Conservation (phyloP, 2,113 vertebrate genomes). For the Lepus timidus region DNA sequence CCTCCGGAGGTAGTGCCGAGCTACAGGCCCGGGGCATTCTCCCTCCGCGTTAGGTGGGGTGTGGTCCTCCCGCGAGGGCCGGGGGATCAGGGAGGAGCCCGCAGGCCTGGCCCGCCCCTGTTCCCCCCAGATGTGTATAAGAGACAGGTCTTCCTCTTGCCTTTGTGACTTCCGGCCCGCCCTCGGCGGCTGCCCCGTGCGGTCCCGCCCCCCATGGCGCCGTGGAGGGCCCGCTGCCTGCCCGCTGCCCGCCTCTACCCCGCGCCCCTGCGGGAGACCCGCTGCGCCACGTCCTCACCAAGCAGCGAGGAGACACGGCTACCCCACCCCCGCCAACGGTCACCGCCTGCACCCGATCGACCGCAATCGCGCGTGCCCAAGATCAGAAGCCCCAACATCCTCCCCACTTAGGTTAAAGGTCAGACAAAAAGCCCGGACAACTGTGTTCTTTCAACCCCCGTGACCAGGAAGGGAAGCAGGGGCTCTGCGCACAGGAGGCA, state of each 20-base stretch:
- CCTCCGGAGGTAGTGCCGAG: background rate
- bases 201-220: background rate
- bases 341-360: rapidly evolving
- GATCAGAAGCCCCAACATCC: background rate
- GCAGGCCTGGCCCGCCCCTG: background rate
- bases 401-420: constrained; percentile 63
- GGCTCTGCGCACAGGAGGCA: background rate
- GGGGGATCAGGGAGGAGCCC: rapidly evolving
- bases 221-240: rapidly evolving
- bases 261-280: background rate
- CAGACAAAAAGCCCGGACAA: background rate
- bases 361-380: rapidly evolving
- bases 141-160: too few species aligned
- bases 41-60: background rate
- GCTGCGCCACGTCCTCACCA: background rate
- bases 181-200: background rate
- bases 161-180: background rate
- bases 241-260: background rate
- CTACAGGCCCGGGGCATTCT: rapidly evolving
- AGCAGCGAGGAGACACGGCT: background rate
- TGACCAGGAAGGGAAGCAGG: background rate
- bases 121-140: too few species aligned
- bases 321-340: constrained; percentile 50
- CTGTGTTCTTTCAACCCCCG: background rate
- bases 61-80: rapidly evolving